Evolutionary conservation across 2,888 invertebrate genomes (phyloP).

Genomic region (Macaria notata): DNA sequence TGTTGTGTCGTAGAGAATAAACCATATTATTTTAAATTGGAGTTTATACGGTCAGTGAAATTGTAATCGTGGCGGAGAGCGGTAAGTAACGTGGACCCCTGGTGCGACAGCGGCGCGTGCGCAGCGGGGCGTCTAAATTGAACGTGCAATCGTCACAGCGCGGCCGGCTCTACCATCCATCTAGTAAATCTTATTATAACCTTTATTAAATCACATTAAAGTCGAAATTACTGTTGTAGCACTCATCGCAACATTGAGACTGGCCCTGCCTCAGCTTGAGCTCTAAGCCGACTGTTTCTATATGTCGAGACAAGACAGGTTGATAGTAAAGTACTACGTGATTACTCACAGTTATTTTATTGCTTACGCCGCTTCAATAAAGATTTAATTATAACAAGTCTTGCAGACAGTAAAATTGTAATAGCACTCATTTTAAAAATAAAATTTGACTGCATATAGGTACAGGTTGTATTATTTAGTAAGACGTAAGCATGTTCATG

Average conservation of each 20-base stretch:
- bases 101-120: constrained; percentile 57
- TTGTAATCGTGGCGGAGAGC: constrained; percentile 71
- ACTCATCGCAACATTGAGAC: constrained; percentile 6
- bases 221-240: constrained; percentile 21
- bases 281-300: constrained; percentile 19
- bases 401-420: no score
- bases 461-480: no score
- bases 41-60: constrained; percentile 63
- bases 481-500: no score
- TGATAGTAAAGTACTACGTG: constrained; percentile 46
- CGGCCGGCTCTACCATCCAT: constrained; percentile 24
- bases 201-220: constrained; percentile 25
- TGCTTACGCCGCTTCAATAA: constrained; percentile 41
- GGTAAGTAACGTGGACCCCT: constrained; percentile 60
- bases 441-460: no score
- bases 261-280: constrained; percentile 3
- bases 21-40: constrained; percentile 49
- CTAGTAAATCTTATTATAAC: constrained; percentile 8
- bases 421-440: no score
- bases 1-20: constrained; percentile 36
- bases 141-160: constrained; percentile 40
- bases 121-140: constrained; percentile 59
- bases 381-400: constrained; percentile 36
- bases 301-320: constrained; percentile 43
- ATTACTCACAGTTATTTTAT: constrained; percentile 56